Conservation (phyloP, 2,888 invertebrate genomes). For the Drosophila flavopinicola region DNA sequence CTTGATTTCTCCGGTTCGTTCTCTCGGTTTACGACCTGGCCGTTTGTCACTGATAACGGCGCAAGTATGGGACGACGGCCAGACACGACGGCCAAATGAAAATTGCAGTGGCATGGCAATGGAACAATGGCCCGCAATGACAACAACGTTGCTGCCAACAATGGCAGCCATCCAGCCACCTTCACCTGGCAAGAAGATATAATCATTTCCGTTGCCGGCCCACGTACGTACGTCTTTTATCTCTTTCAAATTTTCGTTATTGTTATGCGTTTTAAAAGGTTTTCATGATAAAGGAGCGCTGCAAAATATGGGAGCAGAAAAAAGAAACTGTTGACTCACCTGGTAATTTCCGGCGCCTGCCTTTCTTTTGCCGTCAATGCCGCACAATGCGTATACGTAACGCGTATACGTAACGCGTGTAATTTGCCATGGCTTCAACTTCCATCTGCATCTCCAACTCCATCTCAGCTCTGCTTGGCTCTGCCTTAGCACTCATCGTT, state of each 20-base stretch:
- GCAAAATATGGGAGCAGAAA: conserved; percentile 38
- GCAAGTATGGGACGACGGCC: conserved; percentile 40
- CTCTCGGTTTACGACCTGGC: conserved; percentile 68
- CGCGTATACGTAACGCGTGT: conserved; percentile 54
- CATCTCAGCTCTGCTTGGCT: conserved; percentile 4
- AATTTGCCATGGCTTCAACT: conserved; percentile 50
- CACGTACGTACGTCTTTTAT: conserved; percentile 75
- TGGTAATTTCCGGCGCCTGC: conserved; percentile 70
- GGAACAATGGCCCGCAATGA: conserved; percentile 72
- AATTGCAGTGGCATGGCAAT: conserved; percentile 60
- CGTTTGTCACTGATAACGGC: conserved; percentile 78
- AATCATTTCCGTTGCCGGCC: conserved; percentile 78
- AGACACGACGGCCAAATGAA: conserved; percentile 64
- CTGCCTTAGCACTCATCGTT: conserved; percentile 10
- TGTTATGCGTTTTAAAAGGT: conserved; percentile 76
- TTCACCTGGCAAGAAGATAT: conserved; percentile 63
- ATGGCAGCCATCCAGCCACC: conserved; percentile 20
- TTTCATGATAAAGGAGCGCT: conserved; percentile 58
- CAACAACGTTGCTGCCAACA: conserved; percentile 56
- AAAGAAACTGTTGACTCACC: conserved; percentile 69
- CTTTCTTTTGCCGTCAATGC: conserved; percentile 34
- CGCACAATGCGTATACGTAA: conserved; percentile 60
- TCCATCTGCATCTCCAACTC: conserved; percentile 4
- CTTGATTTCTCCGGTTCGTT: conserved; percentile 43
- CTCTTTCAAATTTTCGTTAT: conserved; percentile 77